Evolutionary conservation across 2,888 invertebrate genomes (phyloP).

Genomic region (Drosophila affinis): DNA sequence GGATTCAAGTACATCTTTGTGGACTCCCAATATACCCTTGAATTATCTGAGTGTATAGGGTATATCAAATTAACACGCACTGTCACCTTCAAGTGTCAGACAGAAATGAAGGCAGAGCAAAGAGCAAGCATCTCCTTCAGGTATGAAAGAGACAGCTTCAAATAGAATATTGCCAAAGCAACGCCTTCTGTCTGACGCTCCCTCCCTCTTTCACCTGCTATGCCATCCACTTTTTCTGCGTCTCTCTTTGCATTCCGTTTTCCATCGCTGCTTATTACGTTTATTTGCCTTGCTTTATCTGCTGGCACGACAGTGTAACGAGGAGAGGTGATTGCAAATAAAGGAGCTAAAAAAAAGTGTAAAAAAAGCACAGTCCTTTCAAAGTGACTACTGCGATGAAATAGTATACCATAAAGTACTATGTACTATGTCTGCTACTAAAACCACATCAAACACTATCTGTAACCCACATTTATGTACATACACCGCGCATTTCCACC

Average conservation of each 20-base stretch:
- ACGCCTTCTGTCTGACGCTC: neutral
- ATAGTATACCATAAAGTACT: neutral
- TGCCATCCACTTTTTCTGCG: neutral
- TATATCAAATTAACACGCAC: neutral
- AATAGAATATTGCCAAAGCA: neutral
- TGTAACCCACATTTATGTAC: neutral
- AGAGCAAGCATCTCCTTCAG: neutral
- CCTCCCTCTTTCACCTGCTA: neutral
- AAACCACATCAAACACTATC: neutral
- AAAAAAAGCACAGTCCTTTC: neutral
- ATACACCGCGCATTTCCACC: slow-evolving; percentile 8
- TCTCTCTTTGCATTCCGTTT: neutral
- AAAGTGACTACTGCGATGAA: neutral
- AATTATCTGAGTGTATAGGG: neutral
- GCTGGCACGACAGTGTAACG: neutral
- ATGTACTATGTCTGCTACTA: neutral
- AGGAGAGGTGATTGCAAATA: neutral
- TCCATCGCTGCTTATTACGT: neutral
- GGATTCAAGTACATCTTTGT: neutral
- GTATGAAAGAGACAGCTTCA: neutral
- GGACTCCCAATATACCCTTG: neutral
- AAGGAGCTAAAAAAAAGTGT: neutral
- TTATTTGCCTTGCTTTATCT: neutral
- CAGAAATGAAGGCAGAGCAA: neutral
- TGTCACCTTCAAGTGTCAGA: neutral